Conservation (phyloP, 1,140 invertebrate genomes). For the silkworm (Bombyx mori) region DNA sequence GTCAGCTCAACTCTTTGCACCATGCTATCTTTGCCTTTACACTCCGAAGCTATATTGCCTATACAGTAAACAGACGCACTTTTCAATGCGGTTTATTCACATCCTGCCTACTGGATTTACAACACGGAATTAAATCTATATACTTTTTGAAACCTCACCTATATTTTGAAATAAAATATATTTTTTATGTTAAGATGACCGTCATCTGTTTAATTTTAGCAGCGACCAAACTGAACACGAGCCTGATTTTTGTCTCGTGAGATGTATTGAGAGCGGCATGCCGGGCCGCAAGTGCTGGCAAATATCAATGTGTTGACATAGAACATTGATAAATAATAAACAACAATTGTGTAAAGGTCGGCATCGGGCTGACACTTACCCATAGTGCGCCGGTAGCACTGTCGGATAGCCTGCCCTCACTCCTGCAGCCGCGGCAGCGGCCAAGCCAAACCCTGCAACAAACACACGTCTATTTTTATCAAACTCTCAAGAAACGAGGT, state of each 20-base stretch:
- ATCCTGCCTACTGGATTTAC: not conserved
- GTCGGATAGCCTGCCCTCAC: conserved; percentile 79
- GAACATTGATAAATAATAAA: conserved; percentile 58
- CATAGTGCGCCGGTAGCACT: conserved; percentile 79
- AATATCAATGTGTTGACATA: conserved; percentile 64
- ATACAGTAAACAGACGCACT: not conserved
- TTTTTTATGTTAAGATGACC: too few relatives aligned
- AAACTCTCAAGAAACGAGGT: conserved; percentile 15
- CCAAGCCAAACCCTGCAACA: conserved; percentile 58
- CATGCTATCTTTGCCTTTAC: conserved; percentile 1
- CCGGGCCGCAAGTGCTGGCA: conserved; percentile 63
- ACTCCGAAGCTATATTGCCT: not conserved
- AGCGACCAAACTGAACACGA: not conserved
- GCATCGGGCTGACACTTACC: conserved; percentile 73
- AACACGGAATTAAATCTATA: not conserved
- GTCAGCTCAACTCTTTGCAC: conserved; percentile 52
- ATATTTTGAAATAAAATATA: too few relatives aligned
- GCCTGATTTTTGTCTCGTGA: conserved; percentile 70
- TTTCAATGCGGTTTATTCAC: not conserved
- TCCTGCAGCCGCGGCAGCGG: conserved; percentile 66
- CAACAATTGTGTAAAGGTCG: conserved; percentile 13
- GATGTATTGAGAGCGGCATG: conserved; percentile 55
- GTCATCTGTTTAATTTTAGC: too few relatives aligned
- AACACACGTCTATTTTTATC: conserved; percentile 28
- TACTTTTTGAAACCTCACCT: not conserved